phyloP scores from a whole-genome alignment of 2,797 vertebrate genomes.

The Siniperca obscura region DNA sequence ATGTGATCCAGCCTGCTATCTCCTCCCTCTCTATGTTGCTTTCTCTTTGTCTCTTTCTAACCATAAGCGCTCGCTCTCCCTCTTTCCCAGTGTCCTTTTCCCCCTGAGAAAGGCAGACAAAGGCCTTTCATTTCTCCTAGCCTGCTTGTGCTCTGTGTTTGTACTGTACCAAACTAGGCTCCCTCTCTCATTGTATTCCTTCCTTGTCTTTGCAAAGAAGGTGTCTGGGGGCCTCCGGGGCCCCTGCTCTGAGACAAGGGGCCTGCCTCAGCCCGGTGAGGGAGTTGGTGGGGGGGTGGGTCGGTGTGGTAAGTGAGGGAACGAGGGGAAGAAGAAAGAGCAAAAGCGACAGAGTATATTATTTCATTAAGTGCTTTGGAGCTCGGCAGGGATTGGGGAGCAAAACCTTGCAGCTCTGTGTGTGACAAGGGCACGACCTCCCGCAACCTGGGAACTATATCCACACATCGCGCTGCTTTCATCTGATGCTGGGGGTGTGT shows the following conservation, averaged over 20 bases:
- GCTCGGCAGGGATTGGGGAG: conserved; percentile 87
- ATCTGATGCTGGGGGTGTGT: conserved; percentile 71
- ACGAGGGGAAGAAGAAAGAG: conserved; percentile 66
- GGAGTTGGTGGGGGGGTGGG: conserved; percentile 56
- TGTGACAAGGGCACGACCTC: conserved; percentile 94
- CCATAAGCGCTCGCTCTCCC: conserved; percentile 58
- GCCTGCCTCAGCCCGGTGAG: conserved; percentile 58
- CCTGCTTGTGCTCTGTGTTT: conserved; percentile 73
- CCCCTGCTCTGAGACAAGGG: conserved; percentile 73
- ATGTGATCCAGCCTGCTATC: conserved; percentile 75
- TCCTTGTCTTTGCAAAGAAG: conserved; percentile 74
- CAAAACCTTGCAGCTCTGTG: conserved; percentile 91
- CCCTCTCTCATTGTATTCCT: conserved; percentile 75
- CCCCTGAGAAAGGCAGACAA: conserved; percentile 77
- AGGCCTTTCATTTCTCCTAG: conserved; percentile 78
- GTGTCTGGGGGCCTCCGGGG: conserved; percentile 77
- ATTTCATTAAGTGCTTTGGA: conserved; percentile 97
- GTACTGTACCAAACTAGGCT: conserved; percentile 82
- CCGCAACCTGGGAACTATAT: conserved; percentile 88
- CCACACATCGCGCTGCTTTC: conserved; percentile 71
- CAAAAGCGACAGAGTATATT: conserved; percentile 88
- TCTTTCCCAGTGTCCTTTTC: conserved; percentile 64
- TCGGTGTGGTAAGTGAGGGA: conserved; percentile 60
- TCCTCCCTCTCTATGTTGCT: conserved; percentile 61
- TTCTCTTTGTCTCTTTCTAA: conserved; percentile 56